Conservation (phyloP, 2,888 invertebrate species). For the Troglohyphantes excavatus region DNA sequence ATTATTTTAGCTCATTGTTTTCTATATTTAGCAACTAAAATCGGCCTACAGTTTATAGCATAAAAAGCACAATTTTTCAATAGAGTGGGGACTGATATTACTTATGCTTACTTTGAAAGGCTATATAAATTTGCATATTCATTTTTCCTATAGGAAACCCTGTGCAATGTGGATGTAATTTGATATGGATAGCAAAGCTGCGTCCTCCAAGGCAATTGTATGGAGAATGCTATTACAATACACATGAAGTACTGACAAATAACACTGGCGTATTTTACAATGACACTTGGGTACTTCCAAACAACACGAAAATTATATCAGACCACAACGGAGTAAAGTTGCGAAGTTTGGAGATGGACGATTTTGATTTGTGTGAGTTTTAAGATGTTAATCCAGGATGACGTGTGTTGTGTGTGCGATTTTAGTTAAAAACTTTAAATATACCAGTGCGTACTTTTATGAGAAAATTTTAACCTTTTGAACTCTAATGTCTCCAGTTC, state of each 20-base stretch:
- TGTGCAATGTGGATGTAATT: slow-evolving; percentile 10
- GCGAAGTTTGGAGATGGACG: not conserved
- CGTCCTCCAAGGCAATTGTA: not conserved
- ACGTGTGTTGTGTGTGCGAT: no score
- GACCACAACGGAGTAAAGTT: not conserved
- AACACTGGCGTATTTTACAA: not conserved
- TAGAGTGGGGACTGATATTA: no score
- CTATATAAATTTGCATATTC: no score
- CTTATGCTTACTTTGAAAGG: no score
- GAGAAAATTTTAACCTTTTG: no score
- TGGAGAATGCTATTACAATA: slow-evolving; percentile 8
- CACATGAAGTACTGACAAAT: not conserved
- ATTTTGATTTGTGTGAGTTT: not conserved
- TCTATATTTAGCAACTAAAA: no score
- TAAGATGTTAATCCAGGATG: not conserved
- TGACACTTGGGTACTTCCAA: not conserved
- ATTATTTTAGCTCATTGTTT: no score
- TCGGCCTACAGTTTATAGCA: no score
- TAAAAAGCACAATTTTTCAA: no score
- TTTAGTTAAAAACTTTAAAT: no score
- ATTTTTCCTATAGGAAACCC: slow-evolving; percentile 23
- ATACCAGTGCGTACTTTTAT: no score
- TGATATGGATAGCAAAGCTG: slow-evolving; percentile 1
- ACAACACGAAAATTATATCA: not conserved
- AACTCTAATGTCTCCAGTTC: no score